Base-by-base conservation (phyloP, 2,797 vertebrate genomes). In the Petrocephalus sullivani region DNA sequence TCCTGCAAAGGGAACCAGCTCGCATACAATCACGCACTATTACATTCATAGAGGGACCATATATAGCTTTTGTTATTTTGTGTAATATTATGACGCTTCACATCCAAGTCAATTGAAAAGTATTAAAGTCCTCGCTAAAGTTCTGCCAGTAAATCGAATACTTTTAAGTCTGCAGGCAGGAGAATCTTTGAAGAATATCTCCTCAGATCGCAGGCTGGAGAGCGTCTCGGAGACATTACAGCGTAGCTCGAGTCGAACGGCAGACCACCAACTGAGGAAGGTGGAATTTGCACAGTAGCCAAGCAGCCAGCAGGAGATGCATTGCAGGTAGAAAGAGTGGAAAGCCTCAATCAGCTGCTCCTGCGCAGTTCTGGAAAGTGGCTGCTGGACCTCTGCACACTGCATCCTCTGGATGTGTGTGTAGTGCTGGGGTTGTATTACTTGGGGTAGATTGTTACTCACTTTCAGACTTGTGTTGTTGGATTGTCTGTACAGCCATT, bases 81-180 rank as follows among this genome's bases (percentile, higher is more conserved):
- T 75, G 37, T 46, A 75, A 75, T 75, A 46, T 75, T 19, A 75
- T 46, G 71, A 41, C 41, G 71, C 37, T 75, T 7, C 14, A 75
- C 71, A 46, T 75, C 23, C 71, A 41, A 41, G 33, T 75, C 71
- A 75, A 75, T 75, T 75, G 71, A 51, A 60, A 60, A 91, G 58
- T 61, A 84, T 88, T 85, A 56, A 89, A 58, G 51, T 89, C 57
- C 57, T 67, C 87, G 89, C 89, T 90, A 58, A 23, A 64, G 87
- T 75, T 89, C 90, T 87, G 90, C 90, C 89, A 89, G 88, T 61
- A 21, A 23, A 54, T 75, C 21, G 41, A 75, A 75, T 41, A 75
- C 14, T 75, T 75, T 37, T 75, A 37, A 75, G 33, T 7, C 71
- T 75, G 33, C 71, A 75, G 71, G 71, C 71, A 75, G 14, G 33